Conservation (phyloP, 2,797 vertebrate genomes). For the Hephaestus fuliginosus region DNA sequence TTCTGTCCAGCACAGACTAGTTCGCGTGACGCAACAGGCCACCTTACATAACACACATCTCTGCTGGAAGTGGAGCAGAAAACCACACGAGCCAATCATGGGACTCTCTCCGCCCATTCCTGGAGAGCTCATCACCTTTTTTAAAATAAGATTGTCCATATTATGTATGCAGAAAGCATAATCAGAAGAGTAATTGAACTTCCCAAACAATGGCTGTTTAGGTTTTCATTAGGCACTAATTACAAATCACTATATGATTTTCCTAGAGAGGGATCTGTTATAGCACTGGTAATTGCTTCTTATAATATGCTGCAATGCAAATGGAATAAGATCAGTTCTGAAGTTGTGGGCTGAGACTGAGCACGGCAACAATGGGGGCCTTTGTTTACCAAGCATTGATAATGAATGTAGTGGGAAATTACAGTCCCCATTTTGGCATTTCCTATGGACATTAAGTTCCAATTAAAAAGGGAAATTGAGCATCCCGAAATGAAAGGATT, state of each 20-base stretch:
- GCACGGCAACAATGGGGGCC: conserved; percentile 47
- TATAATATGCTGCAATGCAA: conserved; percentile 72
- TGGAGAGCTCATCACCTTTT: conserved; percentile 45
- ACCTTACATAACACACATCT: conserved; percentile 77
- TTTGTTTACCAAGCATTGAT: conserved; percentile 80
- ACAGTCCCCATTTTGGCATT: conserved; percentile 75
- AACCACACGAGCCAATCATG: conserved; percentile 56
- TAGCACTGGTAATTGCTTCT: conserved; percentile 71
- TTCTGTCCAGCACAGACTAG: conserved; percentile 64
- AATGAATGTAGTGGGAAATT: conserved; percentile 83
- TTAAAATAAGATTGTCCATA: conserved; percentile 35
- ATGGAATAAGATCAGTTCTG: conserved; percentile 68
- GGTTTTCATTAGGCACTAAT: conserved; percentile 79
- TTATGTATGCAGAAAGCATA: conserved; percentile 54
- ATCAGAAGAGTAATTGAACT: conserved; percentile 69
- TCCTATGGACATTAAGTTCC: conserved; percentile 81
- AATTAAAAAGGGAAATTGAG: conserved; percentile 82
- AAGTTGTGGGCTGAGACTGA: conserved; percentile 54
- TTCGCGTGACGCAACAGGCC: conserved; percentile 66
- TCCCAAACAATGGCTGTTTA: conserved; percentile 68
- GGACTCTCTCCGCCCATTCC: conserved; percentile 22
- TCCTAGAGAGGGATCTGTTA: conserved; percentile 64
- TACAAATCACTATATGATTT: conserved; percentile 76
- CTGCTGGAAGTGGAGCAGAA: conserved; percentile 80
- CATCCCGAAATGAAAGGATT: conserved; percentile 71